Evolutionary conservation across 1,140 invertebrate species (phyloP).

Genomic region (Zaprionus tsacasi): DNA sequence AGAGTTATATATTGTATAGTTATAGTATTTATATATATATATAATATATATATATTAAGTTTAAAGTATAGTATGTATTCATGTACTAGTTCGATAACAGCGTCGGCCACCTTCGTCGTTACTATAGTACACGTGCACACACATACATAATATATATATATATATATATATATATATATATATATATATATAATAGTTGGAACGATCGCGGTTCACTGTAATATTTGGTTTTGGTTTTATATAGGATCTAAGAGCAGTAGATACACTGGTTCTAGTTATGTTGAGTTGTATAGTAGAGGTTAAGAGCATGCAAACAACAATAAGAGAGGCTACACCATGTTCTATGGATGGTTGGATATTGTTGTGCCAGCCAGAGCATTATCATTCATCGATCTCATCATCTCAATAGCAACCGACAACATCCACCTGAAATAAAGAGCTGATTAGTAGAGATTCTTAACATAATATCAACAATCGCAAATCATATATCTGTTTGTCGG

Average conservation of each 20-base stretch:
- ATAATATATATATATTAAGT: conserved; percentile 13
- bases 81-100: conserved; percentile 27
- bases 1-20: conserved; percentile 54
- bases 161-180: conserved; percentile 24
- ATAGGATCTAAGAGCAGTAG: conserved; percentile 44
- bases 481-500: conserved; percentile 3
- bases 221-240: conserved; percentile 21
- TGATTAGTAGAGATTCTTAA: conserved; percentile 77
- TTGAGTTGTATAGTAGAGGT: conserved; percentile 62
- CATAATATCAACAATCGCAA: conserved; percentile 25
- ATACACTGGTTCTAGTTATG: conserved; percentile 49
- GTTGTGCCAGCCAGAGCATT: conserved; percentile 57
- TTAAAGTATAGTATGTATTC: conserved; percentile 27
- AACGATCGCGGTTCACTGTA: conserved; percentile 6
- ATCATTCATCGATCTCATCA: conserved; percentile 57
- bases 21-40: conserved; percentile 37
- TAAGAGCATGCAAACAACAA: conserved; percentile 81
- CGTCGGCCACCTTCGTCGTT: background rate
- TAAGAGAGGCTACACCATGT: conserved; percentile 75
- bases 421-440: conserved; percentile 82
- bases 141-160: conserved; percentile 9
- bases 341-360: conserved; percentile 39
- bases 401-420: conserved; percentile 56
- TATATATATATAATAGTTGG: conserved; percentile 32
- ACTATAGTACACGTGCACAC: conserved; percentile 27